Conservation (phyloP, 2,888 invertebrate species). For the Branchipolynoe longqiensis region DNA sequence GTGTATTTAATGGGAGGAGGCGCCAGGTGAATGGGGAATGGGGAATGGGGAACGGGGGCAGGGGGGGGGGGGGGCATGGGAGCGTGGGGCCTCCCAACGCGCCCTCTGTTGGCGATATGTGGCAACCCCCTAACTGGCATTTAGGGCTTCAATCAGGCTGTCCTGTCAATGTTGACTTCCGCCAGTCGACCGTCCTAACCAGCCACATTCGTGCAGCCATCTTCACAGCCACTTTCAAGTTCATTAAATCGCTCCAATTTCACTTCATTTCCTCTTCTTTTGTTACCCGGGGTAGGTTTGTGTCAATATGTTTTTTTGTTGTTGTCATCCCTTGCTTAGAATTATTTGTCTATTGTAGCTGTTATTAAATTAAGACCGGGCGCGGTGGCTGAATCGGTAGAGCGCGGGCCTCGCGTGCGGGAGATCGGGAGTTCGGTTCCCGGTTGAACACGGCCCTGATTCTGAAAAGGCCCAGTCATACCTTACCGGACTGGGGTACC, state of each 20-base stretch:
- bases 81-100: background rate
- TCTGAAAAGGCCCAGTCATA: too few species aligned
- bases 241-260: background rate
- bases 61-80: background rate
- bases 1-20: background rate
- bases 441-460: too few species aligned
- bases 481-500: too few species aligned
- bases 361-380: too few species aligned
- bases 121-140: too few species aligned
- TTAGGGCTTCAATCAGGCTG: too few species aligned
- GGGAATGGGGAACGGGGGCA: background rate
- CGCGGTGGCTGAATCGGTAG: too few species aligned
- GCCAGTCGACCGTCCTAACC: background rate
- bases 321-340: too few species aligned
- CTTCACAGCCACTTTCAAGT: conserved; percentile 7
- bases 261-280: conserved; percentile 7
- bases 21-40: conserved; percentile 19
- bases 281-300: background rate
- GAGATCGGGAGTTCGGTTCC: too few species aligned
- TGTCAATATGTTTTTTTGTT: conserved; percentile 38
- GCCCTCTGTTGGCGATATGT: too few species aligned
- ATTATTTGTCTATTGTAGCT: too few species aligned
- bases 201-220: conserved; percentile 8
- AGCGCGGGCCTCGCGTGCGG: too few species aligned
- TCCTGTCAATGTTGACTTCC: conserved; percentile 24